These are phyloP conservation scores for Aphelenchoides besseyi DNA, from an alignment of 1,140 invertebrate genomes.

Conservation along the genomic window DNA sequence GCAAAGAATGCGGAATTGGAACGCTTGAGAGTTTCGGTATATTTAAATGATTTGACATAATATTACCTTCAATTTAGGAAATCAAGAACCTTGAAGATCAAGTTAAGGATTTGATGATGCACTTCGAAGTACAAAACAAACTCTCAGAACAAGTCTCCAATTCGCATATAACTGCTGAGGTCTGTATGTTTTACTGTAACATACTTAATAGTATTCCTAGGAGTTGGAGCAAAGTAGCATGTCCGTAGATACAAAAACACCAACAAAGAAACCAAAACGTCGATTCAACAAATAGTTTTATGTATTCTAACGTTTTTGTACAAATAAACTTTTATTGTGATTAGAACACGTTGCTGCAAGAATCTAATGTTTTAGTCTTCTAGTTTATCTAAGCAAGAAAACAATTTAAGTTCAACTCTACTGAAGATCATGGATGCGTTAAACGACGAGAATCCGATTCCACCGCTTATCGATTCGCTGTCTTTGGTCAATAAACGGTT, in stretches of 20 bases:
- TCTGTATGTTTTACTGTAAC: background rate
- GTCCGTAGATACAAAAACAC: background rate
- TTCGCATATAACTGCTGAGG: conserved; percentile 30
- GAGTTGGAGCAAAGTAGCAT: conserved; percentile 6
- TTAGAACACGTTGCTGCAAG: too few relatives aligned
- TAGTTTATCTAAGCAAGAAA: conserved; percentile 2
- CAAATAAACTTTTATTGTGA: too few relatives aligned
- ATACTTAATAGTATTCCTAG: background rate
- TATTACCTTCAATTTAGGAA: conserved; percentile 66
- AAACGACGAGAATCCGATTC: background rate
- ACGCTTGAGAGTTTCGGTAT: conserved; percentile 11
- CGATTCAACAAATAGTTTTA: background rate
- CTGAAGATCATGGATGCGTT: background rate
- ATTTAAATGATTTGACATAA: conserved; percentile 4
- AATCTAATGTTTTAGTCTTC: background rate
- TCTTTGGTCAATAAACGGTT: background rate
- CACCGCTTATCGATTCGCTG: background rate
- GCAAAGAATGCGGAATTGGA: conserved; percentile 67
- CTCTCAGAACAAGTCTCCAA: conserved; percentile 36
- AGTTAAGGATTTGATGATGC: conserved; percentile 90
- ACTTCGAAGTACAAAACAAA: conserved; percentile 75
- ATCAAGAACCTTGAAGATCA: conserved; percentile 81
- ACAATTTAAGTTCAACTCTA: background rate
- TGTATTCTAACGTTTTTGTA: background rate
- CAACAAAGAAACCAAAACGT: background rate